Percentiles rank a stretch among this genome's conserved stretches.
phyloP scores from a whole-genome alignment of 64 coral and sea anemone species.

The Porites lutea region DNA sequence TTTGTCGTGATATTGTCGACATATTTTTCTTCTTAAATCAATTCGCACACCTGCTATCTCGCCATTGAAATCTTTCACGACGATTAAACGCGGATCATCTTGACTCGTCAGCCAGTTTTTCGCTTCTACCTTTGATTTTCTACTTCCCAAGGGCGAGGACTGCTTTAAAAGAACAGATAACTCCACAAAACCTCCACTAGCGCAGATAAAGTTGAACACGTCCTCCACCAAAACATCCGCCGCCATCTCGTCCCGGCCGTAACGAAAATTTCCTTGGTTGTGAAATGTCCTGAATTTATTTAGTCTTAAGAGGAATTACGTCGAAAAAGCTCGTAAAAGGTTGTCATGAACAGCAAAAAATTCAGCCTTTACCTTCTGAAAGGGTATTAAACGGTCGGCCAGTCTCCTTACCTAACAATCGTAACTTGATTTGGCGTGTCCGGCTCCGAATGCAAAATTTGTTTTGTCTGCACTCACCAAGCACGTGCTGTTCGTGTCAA shows the following conservation, averaged over 20 bases:
- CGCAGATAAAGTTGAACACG: conserved; percentile 54
- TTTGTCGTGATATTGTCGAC: conserved; percentile 13
- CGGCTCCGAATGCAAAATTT: no score
- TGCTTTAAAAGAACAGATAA: conserved; percentile 20
- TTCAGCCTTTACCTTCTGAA: no score
- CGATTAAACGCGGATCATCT: background rate
- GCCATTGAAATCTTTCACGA: conserved; percentile 3
- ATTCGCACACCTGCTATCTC: conserved; percentile 20
- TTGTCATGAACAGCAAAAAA: no score
- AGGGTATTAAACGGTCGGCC: no score
- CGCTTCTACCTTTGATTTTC: background rate
- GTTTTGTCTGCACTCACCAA: no score
- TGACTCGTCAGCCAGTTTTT: conserved; percentile 15
- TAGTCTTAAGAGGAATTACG: no score
- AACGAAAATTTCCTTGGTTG: background rate
- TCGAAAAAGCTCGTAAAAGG: no score
- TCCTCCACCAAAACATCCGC: conserved; percentile 18
- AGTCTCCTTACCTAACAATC: no score
- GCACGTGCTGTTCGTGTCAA: no score
- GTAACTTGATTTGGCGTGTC: no score
- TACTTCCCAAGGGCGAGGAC: conserved; percentile 35
- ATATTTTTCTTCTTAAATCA: conserved; percentile 32
- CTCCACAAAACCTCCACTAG: conserved; percentile 37
- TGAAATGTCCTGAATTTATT: no score
- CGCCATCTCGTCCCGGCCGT: background rate